Conservation (phyloP, 2,888 invertebrate genomes). For the Rosalia funebris region DNA sequence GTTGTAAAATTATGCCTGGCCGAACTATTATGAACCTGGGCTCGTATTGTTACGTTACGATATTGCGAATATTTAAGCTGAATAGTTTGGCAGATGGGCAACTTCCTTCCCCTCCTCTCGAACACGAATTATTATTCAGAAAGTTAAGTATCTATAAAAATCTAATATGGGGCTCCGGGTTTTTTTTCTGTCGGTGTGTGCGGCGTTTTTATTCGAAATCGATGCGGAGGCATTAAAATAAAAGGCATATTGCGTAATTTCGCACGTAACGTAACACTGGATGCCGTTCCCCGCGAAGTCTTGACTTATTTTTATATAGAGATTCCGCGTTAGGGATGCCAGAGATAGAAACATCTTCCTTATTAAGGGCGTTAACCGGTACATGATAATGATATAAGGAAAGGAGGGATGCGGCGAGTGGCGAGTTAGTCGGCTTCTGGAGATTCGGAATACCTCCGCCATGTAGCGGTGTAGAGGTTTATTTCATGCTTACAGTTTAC, state of each 20-base stretch:
- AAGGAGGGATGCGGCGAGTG: background rate
- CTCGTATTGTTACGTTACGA: too few relatives aligned
- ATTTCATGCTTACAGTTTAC: slow-evolving; percentile 54
- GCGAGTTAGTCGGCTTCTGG: slow-evolving; percentile 21
- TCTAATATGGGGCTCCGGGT: background rate
- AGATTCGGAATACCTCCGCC: slow-evolving; percentile 16
- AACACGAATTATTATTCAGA: background rate
- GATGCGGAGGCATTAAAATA: background rate
- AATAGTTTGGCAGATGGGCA: too few relatives aligned
- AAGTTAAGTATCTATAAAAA: background rate
- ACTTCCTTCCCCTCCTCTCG: too few relatives aligned
- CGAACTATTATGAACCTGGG: too few relatives aligned
- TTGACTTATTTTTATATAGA: background rate
- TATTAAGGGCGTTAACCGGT: slow-evolving; percentile 6
- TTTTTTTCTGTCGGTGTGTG: background rate
- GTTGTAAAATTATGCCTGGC: too few relatives aligned
- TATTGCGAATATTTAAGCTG: too few relatives aligned
- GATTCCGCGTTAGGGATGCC: background rate
- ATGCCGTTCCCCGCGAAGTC: background rate
- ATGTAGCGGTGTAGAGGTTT: slow-evolving; percentile 25
- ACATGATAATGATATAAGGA: slow-evolving; percentile 19
- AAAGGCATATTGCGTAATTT: background rate
- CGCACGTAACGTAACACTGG: background rate
- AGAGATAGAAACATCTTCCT: background rate
- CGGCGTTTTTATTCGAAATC: background rate